Base-by-base conservation (phyloP, 2,888 invertebrate species). In the Metalampra italica region DNA sequence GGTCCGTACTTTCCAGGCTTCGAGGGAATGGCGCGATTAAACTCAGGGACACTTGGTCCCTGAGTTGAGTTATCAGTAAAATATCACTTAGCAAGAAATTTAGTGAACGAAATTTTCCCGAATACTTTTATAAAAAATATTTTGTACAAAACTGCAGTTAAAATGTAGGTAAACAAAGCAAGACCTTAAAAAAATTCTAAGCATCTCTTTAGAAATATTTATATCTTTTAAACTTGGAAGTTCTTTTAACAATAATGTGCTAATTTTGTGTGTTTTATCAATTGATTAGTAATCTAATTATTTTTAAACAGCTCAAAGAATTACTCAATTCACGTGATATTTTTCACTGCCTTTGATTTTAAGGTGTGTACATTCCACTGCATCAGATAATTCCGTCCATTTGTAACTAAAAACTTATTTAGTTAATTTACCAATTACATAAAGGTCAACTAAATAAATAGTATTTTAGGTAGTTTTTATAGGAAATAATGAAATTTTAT, bases 1-100 rank as follows among this genome's bases (percentile, higher is more conserved):
- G 75, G 88, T 90, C 0, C 76, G 90, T 53, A 89, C 90, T 0
- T 90, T 90, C 82, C 90, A 90, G 62, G 87, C 90, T 7, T 75
- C 84, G 1, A 75, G 89, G 52, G 85, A 85, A 52, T 90, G 90
- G 90, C 76, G 82, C 43, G 80, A 88, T 54, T 85, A 78, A 7
- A 11, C 11, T 34, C 22, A 22, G 22, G 5, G 5, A 22, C 3
- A 22, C 3, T 22, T 22, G 22, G 22, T 22, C 22, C 22, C 5
- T 22, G 2, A 22, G 5, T 5, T 22, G 3, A 22, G 22, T 22
- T n/a, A n/a, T n/a, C n/a, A 22, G 22, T 3, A 22, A 22, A 22
- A 22, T 5, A 22, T 22, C 22, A 22, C 22, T 22, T 22, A 22
- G 22, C 22, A 22, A 22, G 22, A 22, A 22, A 22, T 22, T 22